Evolutionary conservation across 2,113 vertebrate species (phyloP).

Genomic region (Hippolais icterina): DNA sequence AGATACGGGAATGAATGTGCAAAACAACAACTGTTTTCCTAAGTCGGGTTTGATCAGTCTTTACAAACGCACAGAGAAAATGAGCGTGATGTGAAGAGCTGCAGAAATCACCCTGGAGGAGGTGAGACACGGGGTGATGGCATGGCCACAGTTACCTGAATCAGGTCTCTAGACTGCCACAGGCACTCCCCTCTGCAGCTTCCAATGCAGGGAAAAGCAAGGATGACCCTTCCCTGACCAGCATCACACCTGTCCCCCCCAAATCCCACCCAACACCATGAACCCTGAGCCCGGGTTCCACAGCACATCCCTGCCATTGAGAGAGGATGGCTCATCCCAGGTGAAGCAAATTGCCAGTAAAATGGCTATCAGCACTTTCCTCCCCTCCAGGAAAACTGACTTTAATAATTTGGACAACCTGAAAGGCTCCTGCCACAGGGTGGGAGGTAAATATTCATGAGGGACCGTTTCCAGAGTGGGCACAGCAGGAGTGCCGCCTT

Average conservation of each 20-base stretch:
- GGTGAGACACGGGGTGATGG: background rate
- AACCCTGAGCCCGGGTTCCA: fast-evolving
- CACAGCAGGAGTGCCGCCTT: background rate
- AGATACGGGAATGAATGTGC: background rate
- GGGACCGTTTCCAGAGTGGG: background rate
- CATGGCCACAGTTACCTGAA: background rate
- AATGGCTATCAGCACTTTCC: slow-evolving; percentile 15
- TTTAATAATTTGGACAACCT: slow-evolving; percentile 47
- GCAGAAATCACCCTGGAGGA: fast-evolving
- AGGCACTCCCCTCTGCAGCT: background rate
- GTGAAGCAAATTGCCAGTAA: background rate
- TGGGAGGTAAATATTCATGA: slow-evolving; percentile 50
- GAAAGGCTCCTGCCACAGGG: slow-evolving; percentile 42
- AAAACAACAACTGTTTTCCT: slow-evolving; percentile 9
- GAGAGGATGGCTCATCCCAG: background rate
- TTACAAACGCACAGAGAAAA: background rate
- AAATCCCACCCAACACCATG: fast-evolving
- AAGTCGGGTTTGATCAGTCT: background rate
- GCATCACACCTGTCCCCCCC: background rate
- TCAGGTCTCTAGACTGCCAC: background rate
- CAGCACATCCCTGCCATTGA: background rate
- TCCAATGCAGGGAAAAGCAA: background rate
- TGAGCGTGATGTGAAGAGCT: fast-evolving
- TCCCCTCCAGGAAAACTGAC: slow-evolving; percentile 15
- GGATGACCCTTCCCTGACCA: background rate